Evolutionary conservation across 2,888 invertebrate species (phyloP).

Genomic region (Caenorhabditis sp.): DNA sequence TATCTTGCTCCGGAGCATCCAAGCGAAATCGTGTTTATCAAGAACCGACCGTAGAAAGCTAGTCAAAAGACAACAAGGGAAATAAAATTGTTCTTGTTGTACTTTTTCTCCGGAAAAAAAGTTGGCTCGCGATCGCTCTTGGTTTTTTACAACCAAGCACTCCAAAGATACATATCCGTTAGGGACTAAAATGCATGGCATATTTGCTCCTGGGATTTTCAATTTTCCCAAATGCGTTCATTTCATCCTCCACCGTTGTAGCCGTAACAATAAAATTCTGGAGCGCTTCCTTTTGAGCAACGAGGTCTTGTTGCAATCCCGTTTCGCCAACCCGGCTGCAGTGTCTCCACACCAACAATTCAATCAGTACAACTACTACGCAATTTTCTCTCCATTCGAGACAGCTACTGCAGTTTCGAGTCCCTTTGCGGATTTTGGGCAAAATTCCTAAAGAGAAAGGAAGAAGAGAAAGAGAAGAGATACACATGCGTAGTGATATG

Average conservation of each 20-base stretch:
- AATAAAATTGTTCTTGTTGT: slow-evolving; percentile 1
- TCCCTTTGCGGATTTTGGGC: slow-evolving; percentile 23
- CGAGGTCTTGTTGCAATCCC: slow-evolving; percentile 40
- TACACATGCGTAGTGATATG: slow-evolving; percentile 31
- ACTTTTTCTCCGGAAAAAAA: neutral
- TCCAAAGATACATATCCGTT: too few species aligned
- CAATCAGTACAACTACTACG: slow-evolving; percentile 61
- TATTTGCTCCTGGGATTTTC: neutral
- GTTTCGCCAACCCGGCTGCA: slow-evolving; percentile 40
- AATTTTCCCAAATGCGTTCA: neutral
- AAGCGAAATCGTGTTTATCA: slow-evolving; percentile 51
- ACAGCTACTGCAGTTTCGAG: slow-evolving; percentile 18
- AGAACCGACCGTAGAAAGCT: slow-evolving; percentile 25
- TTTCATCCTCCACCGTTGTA: slow-evolving; percentile 31
- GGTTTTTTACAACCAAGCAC: too few species aligned
- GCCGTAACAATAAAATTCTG: slow-evolving; percentile 24
- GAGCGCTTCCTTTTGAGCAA: neutral
- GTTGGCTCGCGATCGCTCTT: too few species aligned
- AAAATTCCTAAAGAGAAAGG: slow-evolving; percentile 16
- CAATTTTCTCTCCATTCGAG: slow-evolving; percentile 58
- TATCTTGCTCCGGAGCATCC: slow-evolving; percentile 13
- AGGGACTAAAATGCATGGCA: neutral
- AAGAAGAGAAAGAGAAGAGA: slow-evolving; percentile 25
- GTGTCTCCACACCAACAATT: slow-evolving; percentile 56
- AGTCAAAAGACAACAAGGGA: neutral